phyloP scores from a whole-genome alignment of 2,888 invertebrate genomes.

The Limulus polyphemus region DNA sequence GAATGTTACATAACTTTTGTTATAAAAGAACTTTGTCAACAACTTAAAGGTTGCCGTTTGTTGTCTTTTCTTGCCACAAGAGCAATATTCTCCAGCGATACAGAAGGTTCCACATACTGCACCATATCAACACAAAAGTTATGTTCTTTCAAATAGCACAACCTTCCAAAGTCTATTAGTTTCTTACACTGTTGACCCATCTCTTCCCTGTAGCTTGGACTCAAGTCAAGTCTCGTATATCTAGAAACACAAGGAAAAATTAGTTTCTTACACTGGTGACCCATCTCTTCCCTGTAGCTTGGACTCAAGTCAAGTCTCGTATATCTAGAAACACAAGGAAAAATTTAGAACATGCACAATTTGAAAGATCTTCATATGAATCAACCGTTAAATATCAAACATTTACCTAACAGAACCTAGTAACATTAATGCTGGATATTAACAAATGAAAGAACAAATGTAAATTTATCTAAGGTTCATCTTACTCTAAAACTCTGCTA shows the following conservation, averaged over 20 bases:
- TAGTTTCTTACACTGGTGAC: slow-evolving; percentile 52
- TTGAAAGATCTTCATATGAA: no score
- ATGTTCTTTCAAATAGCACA: slow-evolving; percentile 46
- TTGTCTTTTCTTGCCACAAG: slow-evolving; percentile 45
- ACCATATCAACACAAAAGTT: slow-evolving; percentile 51
- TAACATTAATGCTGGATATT: no score
- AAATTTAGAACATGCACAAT: no score
- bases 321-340: slow-evolving; percentile 15
- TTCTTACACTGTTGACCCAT: slow-evolving; percentile 62
- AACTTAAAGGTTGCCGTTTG: no score
- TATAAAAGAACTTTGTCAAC: no score
- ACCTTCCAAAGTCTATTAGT: slow-evolving; percentile 61
- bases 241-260: slow-evolving; percentile 2
- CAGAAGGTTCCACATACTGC: slow-evolving; percentile 49
- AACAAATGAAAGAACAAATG: no score
- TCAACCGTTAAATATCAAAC: no score
- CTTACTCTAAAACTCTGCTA: no score
- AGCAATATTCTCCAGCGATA: slow-evolving; percentile 67
- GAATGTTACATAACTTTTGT: no score
- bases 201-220: slow-evolving; percentile 43
- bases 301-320: slow-evolving; percentile 31
- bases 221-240: slow-evolving; percentile 30
- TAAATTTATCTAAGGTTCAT: no score
- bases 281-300: slow-evolving; percentile 48
- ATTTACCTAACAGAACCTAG: no score